Conservation (phyloP, 2,888 invertebrate species). For the Xiphydria camelus region DNA sequence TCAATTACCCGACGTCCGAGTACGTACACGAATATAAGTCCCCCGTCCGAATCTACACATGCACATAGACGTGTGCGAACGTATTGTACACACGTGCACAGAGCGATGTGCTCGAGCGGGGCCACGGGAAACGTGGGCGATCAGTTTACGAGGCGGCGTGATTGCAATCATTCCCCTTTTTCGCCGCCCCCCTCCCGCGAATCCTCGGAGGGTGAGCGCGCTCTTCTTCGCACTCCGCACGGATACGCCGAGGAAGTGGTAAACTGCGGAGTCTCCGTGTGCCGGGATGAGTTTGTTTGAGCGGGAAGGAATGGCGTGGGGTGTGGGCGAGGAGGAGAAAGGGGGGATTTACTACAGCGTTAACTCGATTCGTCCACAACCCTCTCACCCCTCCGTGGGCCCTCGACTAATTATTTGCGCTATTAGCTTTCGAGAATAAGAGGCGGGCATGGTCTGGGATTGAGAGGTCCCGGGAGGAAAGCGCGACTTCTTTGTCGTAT, state of each 20-base stretch:
- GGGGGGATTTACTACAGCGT: conserved; percentile 48
- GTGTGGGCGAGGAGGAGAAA: too few species aligned
- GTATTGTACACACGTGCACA: too few species aligned
- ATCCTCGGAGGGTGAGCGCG: conserved; percentile 27
- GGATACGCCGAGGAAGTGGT: conserved; percentile 35
- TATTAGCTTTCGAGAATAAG: conserved; percentile 10
- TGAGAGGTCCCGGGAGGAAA: too few species aligned
- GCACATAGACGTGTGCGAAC: too few species aligned
- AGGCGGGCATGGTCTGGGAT: too few species aligned
- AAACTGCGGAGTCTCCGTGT: conserved; percentile 29
- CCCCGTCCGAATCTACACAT: too few species aligned
- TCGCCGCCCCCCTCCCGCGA: conserved; percentile 12
- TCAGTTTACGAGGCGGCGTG: conserved; percentile 42
- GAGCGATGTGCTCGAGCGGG: too few species aligned
- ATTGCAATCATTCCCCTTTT: conserved; percentile 39
- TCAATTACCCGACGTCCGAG: too few species aligned
- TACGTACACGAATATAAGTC: too few species aligned
- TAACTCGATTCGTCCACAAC: conserved; percentile 48
- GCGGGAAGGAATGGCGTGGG: too few species aligned
- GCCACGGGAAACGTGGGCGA: conserved; percentile 28
- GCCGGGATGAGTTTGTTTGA: conserved; percentile 36
- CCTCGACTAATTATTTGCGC: conserved; percentile 35
- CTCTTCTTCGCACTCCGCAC: conserved; percentile 29
- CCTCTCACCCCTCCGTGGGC: neutral
- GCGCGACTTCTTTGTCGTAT: too few species aligned